Percentiles rank a stretch among this genome's conserved stretches.
Conservation (phyloP, 2,888 invertebrate species). For the Leptinotarsa tumamoca region DNA sequence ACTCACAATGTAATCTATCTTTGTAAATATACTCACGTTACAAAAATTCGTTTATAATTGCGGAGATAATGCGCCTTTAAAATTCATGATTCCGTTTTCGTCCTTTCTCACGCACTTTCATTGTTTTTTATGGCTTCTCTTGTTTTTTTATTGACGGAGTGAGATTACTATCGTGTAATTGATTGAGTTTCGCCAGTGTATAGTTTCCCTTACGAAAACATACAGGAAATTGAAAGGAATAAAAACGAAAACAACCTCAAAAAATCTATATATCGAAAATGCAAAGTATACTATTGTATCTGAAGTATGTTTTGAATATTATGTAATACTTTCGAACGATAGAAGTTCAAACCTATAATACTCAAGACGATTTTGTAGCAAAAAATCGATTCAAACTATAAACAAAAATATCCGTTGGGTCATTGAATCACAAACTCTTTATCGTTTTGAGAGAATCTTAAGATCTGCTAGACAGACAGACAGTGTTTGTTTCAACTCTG, state of each 20-base stretch:
- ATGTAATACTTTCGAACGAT: too few relatives aligned
- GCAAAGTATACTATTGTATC: too few relatives aligned
- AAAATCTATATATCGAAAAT: too few relatives aligned
- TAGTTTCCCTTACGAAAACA: constrained; percentile 1
- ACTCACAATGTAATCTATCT: constrained; percentile 42
- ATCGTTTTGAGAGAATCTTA: too few relatives aligned
- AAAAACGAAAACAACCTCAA: constrained; percentile 1
- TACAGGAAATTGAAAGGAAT: neutral
- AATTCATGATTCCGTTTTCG: constrained; percentile 41
- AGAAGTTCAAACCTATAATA: too few relatives aligned
- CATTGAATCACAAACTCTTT: too few relatives aligned
- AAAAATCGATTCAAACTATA: too few relatives aligned
- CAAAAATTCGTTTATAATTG: constrained; percentile 43
- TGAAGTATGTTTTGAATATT: too few relatives aligned
- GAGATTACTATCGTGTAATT: constrained; percentile 21
- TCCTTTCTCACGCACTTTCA: constrained; percentile 41
- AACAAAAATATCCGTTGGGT: too few relatives aligned
- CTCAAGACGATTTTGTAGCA: too few relatives aligned
- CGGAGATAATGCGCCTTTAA: constrained; percentile 33
- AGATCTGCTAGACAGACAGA: too few relatives aligned
- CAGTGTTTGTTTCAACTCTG: too few relatives aligned
- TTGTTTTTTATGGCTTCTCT: constrained; percentile 30
- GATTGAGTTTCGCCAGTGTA: constrained; percentile 2
- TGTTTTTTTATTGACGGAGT: constrained; percentile 25
- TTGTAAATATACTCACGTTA: constrained; percentile 44